phyloP scores from a whole-genome alignment of 2,113 vertebrate species.

The Poeciliopsis occidentalis region DNA sequence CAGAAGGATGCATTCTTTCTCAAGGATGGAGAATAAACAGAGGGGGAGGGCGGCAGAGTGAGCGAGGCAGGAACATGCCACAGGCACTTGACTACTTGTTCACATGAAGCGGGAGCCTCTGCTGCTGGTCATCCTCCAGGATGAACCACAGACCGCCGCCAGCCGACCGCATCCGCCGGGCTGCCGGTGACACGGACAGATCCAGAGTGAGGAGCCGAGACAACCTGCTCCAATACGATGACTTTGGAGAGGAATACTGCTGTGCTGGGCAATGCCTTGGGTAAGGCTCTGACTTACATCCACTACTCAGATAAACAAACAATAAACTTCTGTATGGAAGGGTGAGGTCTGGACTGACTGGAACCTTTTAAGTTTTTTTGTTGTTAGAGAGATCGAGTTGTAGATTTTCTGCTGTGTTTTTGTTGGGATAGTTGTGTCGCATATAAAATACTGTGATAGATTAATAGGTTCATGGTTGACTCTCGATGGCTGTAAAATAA shows the following conservation, averaged over 20 bases:
- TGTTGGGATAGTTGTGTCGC: no score
- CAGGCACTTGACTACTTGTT: slow-evolving; percentile 36
- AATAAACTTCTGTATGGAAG: not conserved
- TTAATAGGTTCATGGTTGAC: no score
- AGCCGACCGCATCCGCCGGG: slow-evolving; percentile 34
- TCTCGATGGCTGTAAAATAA: no score
- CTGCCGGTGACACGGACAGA: slow-evolving; percentile 35
- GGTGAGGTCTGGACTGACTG: no score
- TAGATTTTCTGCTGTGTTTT: no score
- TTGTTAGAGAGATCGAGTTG: no score
- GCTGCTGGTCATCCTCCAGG: slow-evolving; percentile 34
- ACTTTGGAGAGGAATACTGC: slow-evolving; percentile 73
- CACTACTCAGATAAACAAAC: not conserved
- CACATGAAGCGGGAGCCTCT: slow-evolving; percentile 27
- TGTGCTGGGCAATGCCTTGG: slow-evolving; percentile 68
- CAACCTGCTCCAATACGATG: slow-evolving; percentile 72
- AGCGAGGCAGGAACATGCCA: slow-evolving; percentile 25
- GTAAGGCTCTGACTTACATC: slow-evolving; percentile 57
- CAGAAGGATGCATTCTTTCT: slow-evolving; percentile 72
- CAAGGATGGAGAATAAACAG: slow-evolving; percentile 44
- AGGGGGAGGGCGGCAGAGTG: slow-evolving; percentile 34
- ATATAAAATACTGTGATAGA: no score
- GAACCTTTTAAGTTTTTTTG: no score
- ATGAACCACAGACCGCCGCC: slow-evolving; percentile 73
- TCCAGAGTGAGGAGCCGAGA: slow-evolving; percentile 70